These are phyloP conservation scores for Terebella lapidaria DNA, from an alignment of 2,888 invertebrate genomes.

Conservation along the genomic window DNA sequence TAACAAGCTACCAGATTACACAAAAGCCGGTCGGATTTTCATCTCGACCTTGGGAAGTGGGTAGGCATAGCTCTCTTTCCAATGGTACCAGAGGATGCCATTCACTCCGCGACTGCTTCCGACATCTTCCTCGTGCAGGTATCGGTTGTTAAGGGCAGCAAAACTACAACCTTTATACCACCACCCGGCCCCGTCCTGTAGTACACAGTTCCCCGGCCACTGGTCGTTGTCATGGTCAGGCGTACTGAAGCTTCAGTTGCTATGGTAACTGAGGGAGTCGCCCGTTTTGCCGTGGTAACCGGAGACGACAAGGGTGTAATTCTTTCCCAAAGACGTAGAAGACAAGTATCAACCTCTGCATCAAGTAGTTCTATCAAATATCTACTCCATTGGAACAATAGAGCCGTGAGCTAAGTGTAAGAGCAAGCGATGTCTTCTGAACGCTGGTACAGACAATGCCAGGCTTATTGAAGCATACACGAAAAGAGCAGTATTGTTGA, in stretches of 20 bases:
- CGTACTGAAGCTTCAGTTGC: slow-evolving; percentile 84
- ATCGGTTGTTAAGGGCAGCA: slow-evolving; percentile 38
- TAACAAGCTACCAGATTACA: too few relatives aligned
- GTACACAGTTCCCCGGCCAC: slow-evolving; percentile 36
- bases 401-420: too few relatives aligned
- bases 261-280: slow-evolving; percentile 81
- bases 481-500: too few relatives aligned
- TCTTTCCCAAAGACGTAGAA: too few relatives aligned
- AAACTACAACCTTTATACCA: slow-evolving; percentile 41
- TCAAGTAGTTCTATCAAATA: too few relatives aligned
- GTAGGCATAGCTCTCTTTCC: slow-evolving; percentile 34
- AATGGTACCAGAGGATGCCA: slow-evolving; percentile 36
- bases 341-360: too few relatives aligned
- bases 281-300: slow-evolving; percentile 78
- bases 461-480: too few relatives aligned
- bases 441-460: too few relatives aligned
- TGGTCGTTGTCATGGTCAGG: slow-evolving; percentile 81
- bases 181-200: slow-evolving; percentile 39
- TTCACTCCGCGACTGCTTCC: slow-evolving; percentile 18
- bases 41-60: slow-evolving; percentile 16
- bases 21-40: slow-evolving; percentile 2
- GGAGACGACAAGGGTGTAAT: slow-evolving; percentile 67
- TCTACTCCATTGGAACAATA: too few relatives aligned
- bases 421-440: too few relatives aligned
- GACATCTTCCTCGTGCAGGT: slow-evolving; percentile 18